Conservation (phyloP, 2,888 invertebrate species). For the Callinectes sapidus region DNA sequence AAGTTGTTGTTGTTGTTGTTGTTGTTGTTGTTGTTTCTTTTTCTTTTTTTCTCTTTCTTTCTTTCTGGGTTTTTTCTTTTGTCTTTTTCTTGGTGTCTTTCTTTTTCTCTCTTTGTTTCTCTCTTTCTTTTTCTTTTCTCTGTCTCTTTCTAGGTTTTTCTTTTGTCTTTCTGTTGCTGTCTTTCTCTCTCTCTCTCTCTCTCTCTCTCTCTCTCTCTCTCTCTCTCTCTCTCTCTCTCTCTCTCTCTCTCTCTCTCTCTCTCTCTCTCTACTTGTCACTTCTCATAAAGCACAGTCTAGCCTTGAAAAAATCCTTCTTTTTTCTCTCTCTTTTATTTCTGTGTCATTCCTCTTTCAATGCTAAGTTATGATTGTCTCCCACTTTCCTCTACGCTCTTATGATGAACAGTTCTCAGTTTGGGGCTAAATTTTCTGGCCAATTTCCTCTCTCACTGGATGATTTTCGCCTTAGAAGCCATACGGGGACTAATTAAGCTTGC, state of each 20-base stretch:
- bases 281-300: too few relatives aligned
- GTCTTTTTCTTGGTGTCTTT: not conserved
- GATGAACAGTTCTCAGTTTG: not conserved
- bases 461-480: not conserved
- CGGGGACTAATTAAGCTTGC: not conserved
- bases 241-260: constrained; percentile 51
- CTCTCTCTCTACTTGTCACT: constrained; percentile 36
- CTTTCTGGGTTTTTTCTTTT: constrained; percentile 26
- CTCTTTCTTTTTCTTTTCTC: not conserved
- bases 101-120: not conserved
- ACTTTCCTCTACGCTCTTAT: not conserved
- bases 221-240: constrained; percentile 28
- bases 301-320: too few relatives aligned
- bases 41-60: not conserved
- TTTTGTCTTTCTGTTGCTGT: not conserved
- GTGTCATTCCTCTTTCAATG: not conserved
- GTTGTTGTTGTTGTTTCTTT: not conserved
- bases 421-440: not conserved
- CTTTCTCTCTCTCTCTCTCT: constrained; percentile 12
- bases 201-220: constrained; percentile 40
- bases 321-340: too few relatives aligned
- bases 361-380: not conserved
- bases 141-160: too few relatives aligned
- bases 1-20: not conserved
- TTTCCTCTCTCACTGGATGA: not conserved